Percentiles rank a stretch among this genome's conserved stretches.
These are phyloP conservation scores for Gouania willdenowi DNA, from an alignment of 2,797 vertebrate species.

Conservation along the genomic window DNA sequence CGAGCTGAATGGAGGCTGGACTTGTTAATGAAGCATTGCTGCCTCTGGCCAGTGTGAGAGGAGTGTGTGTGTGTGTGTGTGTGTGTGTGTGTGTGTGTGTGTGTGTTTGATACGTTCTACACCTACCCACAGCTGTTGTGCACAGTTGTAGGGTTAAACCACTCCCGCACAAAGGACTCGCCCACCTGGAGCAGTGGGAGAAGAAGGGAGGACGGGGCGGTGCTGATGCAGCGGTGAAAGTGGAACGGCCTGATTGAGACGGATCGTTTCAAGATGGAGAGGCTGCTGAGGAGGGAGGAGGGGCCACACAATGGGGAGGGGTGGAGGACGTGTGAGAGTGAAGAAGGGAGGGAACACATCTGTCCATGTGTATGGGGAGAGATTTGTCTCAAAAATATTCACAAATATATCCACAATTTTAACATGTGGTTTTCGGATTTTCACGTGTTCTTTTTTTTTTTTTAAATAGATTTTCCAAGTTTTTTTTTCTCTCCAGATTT, in stretches of 20 bases:
- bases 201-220: background rate
- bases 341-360: constrained; percentile 12
- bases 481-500: too few species aligned
- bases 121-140: too few species aligned
- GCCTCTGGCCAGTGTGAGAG: constrained; percentile 25
- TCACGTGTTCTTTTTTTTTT: too few species aligned
- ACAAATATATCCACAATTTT: too few species aligned
- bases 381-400: too few species aligned
- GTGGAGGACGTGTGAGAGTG: constrained; percentile 29
- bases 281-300: constrained; percentile 6
- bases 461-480: too few species aligned
- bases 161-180: constrained; percentile 35
- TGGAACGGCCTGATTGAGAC: constrained; percentile 59
- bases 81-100: background rate
- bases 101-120: background rate
- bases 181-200: constrained; percentile 29
- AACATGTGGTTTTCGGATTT: too few species aligned
- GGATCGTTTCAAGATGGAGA: constrained; percentile 52
- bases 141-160: constrained; percentile 52
- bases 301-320: constrained; percentile 10
- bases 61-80: constrained; percentile 18
- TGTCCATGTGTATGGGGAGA: too few species aligned
- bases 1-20: too few species aligned
- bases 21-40: constrained; percentile 49
- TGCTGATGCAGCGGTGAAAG: constrained; percentile 18